Percentiles rank a stretch among this genome's conserved stretches.
These are phyloP conservation scores for Mesitornis unicolor DNA, from an alignment of 2,113 vertebrate species.

Conservation along the genomic window DNA sequence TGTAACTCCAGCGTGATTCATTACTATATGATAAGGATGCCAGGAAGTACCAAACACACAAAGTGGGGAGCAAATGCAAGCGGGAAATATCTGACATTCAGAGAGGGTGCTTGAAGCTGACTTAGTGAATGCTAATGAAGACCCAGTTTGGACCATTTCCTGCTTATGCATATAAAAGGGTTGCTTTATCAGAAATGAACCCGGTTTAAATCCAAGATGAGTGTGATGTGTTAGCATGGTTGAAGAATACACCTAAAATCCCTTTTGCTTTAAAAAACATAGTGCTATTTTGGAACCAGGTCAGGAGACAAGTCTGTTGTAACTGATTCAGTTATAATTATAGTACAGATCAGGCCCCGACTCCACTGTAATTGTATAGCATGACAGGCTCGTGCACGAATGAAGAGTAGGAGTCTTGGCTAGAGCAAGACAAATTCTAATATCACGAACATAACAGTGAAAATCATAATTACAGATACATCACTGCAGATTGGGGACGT, in stretches of 20 bases:
- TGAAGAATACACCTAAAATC: constrained; percentile 28
- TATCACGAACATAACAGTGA: constrained; percentile 36
- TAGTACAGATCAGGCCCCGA: constrained; percentile 55
- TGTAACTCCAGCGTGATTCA: constrained; percentile 25
- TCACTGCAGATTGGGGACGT: background rate
- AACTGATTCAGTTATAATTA: constrained; percentile 70
- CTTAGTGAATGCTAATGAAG: constrained; percentile 36
- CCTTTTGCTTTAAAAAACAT: constrained; percentile 37
- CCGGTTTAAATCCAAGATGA: background rate
- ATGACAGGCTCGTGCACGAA: constrained; percentile 49
- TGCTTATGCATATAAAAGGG: constrained; percentile 16
- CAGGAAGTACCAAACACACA: constrained; percentile 59
- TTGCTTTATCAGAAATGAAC: constrained; percentile 32
- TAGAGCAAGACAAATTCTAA: constrained; percentile 53
- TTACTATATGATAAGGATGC: constrained; percentile 51
- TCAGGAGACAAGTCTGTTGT: constrained; percentile 61
- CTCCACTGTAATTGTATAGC: constrained; percentile 60
- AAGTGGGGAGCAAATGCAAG: constrained; percentile 33
- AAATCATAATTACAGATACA: constrained; percentile 49
- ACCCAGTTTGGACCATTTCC: constrained; percentile 28
- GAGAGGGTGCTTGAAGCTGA: constrained; percentile 10
- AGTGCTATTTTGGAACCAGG: constrained; percentile 51
- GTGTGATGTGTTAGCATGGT: background rate
- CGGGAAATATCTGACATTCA: constrained; percentile 62
- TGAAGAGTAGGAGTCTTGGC: constrained; percentile 38